A percentile compares a stretch with the other conserved stretches of the same genome.
These are phyloP conservation scores for Vesta saturnalis DNA, from an alignment of 2,888 invertebrate species.

Conservation along the genomic window DNA sequence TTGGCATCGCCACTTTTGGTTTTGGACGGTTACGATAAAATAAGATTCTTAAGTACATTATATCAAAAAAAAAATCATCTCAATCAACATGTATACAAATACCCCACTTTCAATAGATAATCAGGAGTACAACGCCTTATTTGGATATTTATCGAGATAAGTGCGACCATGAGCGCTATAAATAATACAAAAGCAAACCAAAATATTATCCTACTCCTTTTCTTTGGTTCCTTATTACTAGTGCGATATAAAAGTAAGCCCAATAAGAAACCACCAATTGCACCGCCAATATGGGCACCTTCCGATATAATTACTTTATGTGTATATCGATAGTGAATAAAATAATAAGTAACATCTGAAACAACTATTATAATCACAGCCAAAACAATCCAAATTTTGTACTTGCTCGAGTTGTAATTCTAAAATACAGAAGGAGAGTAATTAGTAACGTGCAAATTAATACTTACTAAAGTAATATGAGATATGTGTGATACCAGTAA, in stretches of 20 bases:
- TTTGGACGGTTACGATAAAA: too few relatives aligned
- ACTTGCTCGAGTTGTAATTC: slow-evolving; percentile 62
- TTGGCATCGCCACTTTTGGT: too few relatives aligned
- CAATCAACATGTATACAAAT: slow-evolving; percentile 50
- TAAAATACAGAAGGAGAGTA: slow-evolving; percentile 49
- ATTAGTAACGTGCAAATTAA: not conserved
- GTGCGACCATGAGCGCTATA: slow-evolving; percentile 39
- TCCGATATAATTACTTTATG: slow-evolving; percentile 70
- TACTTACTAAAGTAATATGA: slow-evolving; percentile 77
- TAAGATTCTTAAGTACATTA: too few relatives aligned
- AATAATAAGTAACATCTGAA: slow-evolving; percentile 71
- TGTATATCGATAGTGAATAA: slow-evolving; percentile 62
- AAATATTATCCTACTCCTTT: slow-evolving; percentile 41
- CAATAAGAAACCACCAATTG: slow-evolving; percentile 71
- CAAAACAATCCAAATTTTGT: slow-evolving; percentile 65
- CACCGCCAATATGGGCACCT: slow-evolving; percentile 78
- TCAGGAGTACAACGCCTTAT: slow-evolving; percentile 50
- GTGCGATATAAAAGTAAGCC: slow-evolving; percentile 70
- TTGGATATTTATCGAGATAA: slow-evolving; percentile 46
- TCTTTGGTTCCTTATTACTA: slow-evolving; percentile 44
- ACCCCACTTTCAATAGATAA: slow-evolving; percentile 41
- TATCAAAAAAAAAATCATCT: too few relatives aligned
- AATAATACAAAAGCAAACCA: slow-evolving; percentile 46
- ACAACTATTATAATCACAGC: slow-evolving; percentile 71
- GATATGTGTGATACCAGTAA: slow-evolving; percentile 87